Evolutionary conservation across 2,113 vertebrate genomes (phyloP).

Genomic region (Thermophis baileyi): DNA sequence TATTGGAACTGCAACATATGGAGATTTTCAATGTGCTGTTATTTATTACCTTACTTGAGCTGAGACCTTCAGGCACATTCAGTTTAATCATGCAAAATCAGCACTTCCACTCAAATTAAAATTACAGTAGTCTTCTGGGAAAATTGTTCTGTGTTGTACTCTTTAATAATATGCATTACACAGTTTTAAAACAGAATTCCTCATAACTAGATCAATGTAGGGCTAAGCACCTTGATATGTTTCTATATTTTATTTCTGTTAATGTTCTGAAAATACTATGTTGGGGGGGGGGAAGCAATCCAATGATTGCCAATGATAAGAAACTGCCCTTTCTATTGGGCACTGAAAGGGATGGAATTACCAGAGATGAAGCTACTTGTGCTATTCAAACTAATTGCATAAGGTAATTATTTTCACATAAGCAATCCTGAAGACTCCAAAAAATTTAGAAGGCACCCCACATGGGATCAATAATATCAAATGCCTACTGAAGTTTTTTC

Average conservation of each 20-base stretch:
- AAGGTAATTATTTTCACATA: not conserved
- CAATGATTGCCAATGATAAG: not conserved
- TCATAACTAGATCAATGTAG: not conserved
- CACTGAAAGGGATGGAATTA: not conserved
- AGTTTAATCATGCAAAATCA: slow-evolving; percentile 30
- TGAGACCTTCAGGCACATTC: slow-evolving; percentile 19
- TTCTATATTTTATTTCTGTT: not conserved
- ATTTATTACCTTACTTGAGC: slow-evolving; percentile 17
- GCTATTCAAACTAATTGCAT: not conserved
- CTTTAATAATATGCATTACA: not conserved
- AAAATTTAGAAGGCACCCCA: not conserved
- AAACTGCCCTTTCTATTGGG: not conserved
- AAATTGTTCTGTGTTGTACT: not conserved
- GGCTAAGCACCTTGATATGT: not conserved
- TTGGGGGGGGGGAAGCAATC: not conserved
- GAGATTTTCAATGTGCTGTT: slow-evolving; percentile 7
- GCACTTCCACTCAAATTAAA: slow-evolving; percentile 20
- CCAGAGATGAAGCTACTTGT: not conserved
- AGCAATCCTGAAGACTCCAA: not conserved
- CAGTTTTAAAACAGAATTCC: not conserved
- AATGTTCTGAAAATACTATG: not conserved
- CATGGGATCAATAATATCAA: not conserved
- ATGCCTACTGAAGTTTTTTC: not conserved
- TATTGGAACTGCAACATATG: slow-evolving; percentile 1
- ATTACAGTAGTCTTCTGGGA: not conserved